Evolutionary conservation across 1,140 invertebrate genomes (phyloP).

Genomic region (Drosophila santomea): DNA sequence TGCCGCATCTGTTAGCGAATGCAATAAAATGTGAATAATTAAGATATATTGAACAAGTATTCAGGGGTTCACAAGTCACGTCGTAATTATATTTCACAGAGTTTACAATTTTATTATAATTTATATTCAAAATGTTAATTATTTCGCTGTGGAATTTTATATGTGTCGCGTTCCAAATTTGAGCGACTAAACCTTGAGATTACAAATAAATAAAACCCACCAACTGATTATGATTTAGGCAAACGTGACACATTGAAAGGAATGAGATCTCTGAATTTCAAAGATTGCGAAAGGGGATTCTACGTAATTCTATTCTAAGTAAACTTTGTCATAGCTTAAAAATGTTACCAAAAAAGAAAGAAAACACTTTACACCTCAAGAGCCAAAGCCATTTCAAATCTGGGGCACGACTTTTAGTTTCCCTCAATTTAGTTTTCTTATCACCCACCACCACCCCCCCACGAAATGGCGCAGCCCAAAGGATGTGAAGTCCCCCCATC

Average conservation of each 20-base stretch:
- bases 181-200: neutral
- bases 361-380: slow-evolving; percentile 31
- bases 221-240: neutral
- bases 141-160: neutral
- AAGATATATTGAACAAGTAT: too few species aligned
- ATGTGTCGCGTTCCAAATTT: neutral
- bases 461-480: neutral
- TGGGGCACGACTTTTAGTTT: slow-evolving; percentile 50
- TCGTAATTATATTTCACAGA: too few species aligned
- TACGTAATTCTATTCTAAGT: too few species aligned
- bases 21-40: too few species aligned
- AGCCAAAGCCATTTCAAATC: slow-evolving; percentile 33
- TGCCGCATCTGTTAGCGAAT: slow-evolving; percentile 60
- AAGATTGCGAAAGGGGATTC: slow-evolving; percentile 11
- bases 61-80: too few species aligned
- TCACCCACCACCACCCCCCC: too few species aligned
- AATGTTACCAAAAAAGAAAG: slow-evolving; percentile 16
- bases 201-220: neutral
- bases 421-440: slow-evolving; percentile 35
- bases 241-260: neutral
- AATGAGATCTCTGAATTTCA: slow-evolving; percentile 8
- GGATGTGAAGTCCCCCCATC: neutral
- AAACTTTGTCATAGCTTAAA: slow-evolving; percentile 19
- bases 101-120: too few species aligned
- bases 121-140: too few species aligned